phyloP scores from a whole-genome alignment of 2,888 invertebrate genomes.

The Erpobdella octoculata region DNA sequence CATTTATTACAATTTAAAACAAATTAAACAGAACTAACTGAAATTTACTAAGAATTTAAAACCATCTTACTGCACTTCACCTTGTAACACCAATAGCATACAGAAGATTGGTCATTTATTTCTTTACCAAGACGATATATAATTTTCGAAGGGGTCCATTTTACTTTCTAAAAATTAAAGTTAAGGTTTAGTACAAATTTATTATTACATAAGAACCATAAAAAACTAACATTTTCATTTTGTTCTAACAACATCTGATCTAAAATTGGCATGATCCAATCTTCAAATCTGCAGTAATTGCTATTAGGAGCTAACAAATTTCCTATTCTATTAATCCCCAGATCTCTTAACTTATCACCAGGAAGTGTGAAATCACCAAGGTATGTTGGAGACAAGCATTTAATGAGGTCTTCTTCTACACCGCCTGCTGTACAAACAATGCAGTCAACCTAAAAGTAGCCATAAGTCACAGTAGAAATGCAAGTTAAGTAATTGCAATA shows the following conservation, averaged over 20 bases:
- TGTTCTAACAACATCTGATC: constrained; percentile 85
- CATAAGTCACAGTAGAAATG: background rate
- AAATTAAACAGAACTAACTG: background rate
- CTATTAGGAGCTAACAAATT: constrained; percentile 94
- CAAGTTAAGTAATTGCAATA: background rate
- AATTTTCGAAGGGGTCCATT: constrained; percentile 88
- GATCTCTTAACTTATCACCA: constrained; percentile 67
- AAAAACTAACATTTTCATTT: constrained; percentile 56
- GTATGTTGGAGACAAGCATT: constrained; percentile 88
- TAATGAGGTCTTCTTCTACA: constrained; percentile 95
- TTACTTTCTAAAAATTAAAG: constrained; percentile 44
- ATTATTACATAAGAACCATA: background rate
- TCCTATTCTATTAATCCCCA: constrained; percentile 81
- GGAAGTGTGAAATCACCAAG: constrained; percentile 80
- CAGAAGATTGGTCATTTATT: constrained; percentile 80
- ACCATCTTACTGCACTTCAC: constrained; percentile 42
- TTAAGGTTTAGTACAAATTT: background rate
- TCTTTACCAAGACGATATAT: constrained; percentile 76
- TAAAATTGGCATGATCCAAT: constrained; percentile 88
- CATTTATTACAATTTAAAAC: background rate
- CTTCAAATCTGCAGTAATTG: constrained; percentile 94
- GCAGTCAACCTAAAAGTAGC: constrained; percentile 69
- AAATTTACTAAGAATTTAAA: background rate
- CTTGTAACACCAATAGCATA: constrained; percentile 92
- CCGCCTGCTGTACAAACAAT: constrained; percentile 96